phyloP scores from a whole-genome alignment of 1,140 invertebrate genomes.

The Diorhabda elongata region DNA sequence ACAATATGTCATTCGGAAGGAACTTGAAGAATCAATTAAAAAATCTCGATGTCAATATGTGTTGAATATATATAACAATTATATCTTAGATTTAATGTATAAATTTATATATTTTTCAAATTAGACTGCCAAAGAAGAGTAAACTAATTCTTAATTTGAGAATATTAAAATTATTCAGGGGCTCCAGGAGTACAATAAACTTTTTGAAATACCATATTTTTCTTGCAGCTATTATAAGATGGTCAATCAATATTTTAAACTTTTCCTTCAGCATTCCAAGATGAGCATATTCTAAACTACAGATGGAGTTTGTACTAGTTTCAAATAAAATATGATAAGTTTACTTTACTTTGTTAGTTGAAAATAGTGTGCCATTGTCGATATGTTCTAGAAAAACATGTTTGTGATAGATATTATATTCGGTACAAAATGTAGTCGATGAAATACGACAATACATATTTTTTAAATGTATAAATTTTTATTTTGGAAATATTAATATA shows the following conservation, averaged over 20 bases:
- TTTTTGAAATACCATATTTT: too few species aligned
- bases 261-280: too few species aligned
- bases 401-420: slow-evolving; percentile 26
- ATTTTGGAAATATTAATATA: too few species aligned
- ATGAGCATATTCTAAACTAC: too few species aligned
- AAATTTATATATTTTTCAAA: neutral
- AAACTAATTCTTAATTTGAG: too few species aligned
- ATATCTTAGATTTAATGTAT: neutral
- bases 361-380: neutral
- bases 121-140: neutral
- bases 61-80: neutral
- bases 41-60: neutral
- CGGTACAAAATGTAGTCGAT: slow-evolving; percentile 24
- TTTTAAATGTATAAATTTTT: neutral
- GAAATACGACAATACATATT: slow-evolving; percentile 26
- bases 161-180: too few species aligned
- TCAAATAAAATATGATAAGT: too few species aligned
- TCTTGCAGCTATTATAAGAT: too few species aligned
- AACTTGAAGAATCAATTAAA: neutral
- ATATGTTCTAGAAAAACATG: slow-evolving; percentile 12
- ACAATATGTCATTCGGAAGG: neutral
- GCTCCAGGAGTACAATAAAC: too few species aligned
- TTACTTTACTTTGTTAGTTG: too few species aligned
- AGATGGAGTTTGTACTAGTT: too few species aligned
- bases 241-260: too few species aligned